These are phyloP conservation scores for Temnothorax ravouxi DNA, from an alignment of 2,888 invertebrate genomes.

Conservation along the genomic window DNA sequence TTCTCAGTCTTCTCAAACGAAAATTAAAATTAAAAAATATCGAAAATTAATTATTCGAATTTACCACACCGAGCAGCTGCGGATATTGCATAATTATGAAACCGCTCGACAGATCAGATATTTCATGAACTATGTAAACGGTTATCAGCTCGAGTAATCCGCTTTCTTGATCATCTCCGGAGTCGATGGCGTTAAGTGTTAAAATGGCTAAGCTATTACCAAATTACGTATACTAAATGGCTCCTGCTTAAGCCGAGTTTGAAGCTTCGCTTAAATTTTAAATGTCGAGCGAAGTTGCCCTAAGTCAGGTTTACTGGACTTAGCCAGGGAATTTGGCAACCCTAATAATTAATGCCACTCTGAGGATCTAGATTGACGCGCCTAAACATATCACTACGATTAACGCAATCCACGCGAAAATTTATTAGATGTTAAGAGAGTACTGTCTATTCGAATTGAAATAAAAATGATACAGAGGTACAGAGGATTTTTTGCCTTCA, in stretches of 20 bases:
- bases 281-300: constrained; percentile 65
- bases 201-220: constrained; percentile 61
- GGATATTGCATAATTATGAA: constrained; percentile 10
- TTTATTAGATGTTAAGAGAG: neutral
- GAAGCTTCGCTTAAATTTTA: constrained; percentile 72
- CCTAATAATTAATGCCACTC: constrained; percentile 68
- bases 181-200: constrained; percentile 60
- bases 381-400: constrained; percentile 11
- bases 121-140: constrained; percentile 39
- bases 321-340: constrained; percentile 60
- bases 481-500: neutral
- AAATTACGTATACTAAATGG: constrained; percentile 65
- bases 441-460: neutral
- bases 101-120: neutral
- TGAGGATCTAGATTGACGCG: constrained; percentile 46
- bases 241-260: constrained; percentile 67
- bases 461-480: neutral
- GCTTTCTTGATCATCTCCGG: constrained; percentile 39
- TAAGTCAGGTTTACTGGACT: constrained; percentile 74
- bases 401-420: neutral
- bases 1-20: neutral
- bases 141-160: constrained; percentile 53
- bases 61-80: neutral
- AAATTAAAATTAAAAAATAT: too few species aligned
- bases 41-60: constrained; percentile 9